Base-by-base conservation (phyloP, 1,140 invertebrate genomes). In the Bradysia coprophila region DNA sequence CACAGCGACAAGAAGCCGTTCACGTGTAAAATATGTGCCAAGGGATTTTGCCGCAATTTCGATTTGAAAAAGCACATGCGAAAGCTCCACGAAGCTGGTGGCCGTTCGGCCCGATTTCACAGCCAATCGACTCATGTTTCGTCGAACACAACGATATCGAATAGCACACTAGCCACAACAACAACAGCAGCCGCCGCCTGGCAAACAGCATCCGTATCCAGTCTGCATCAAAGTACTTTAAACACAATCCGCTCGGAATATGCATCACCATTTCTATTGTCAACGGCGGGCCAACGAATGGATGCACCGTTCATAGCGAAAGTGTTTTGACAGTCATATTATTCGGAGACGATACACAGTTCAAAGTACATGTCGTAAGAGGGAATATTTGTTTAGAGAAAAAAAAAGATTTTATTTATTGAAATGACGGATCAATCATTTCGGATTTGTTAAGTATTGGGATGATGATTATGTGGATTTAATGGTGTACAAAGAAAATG, bases 31-130 rank as follows among this genome's bases (percentile, higher is more conserved):
- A 80, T 93, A 21, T 98, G 95, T 60, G 86, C 83, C 6, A 98
- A 98, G 60, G 94, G 95, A 0, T 99, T 99, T 61, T 98, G 95
- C 59, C 67, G 95, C 44, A 98, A 98, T 63, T 98, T 98, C 53
- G 94, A 98, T 58, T 68, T 98, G n/a, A 98, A 98, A 63, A 98
- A 98, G 58, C 94, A 98, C 56, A 90, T 94, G 66, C 67, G 94
- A 18, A 98, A 98, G 57, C 61, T 97, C 28, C 94, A 98, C 59
- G 75, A n/a, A 22, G 57, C 59, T 34, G 46, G 55, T 41, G 19
- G 20, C 16, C 73, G 16, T 43, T 55, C 0, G 56, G 57, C 0
- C 58, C n/a, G n/a, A n/a, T 20, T 9, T 22, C 16, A 8, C 22
- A 21, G 13, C 38, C 34, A 38, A 16, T 23, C 38, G 3, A 21